Percentiles rank a stretch among this genome's conserved stretches.
phyloP scores from a whole-genome alignment of 2,113 vertebrate species.

The Eptatretus burgeri region DNA sequence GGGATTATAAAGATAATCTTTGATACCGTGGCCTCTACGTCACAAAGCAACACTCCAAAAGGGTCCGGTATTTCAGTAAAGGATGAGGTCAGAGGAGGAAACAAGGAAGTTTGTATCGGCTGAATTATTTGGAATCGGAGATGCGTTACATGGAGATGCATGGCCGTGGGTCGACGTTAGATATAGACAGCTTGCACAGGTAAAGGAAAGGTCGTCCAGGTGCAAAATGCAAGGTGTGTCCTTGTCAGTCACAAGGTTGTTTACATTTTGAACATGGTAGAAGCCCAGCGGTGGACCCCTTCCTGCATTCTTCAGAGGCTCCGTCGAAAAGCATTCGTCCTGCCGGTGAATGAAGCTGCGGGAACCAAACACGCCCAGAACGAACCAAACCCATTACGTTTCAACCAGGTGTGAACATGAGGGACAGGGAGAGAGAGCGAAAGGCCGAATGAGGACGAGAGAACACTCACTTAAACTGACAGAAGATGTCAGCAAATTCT shows the following conservation, averaged over 20 bases:
- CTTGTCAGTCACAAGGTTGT: conserved; percentile 10
- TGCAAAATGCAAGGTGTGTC: background rate
- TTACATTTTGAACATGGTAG: conserved; percentile 84
- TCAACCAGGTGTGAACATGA: too few species aligned
- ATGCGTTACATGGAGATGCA: too few species aligned
- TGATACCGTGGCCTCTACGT: too few species aligned
- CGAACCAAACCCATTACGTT: too few species aligned
- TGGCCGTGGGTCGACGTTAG: background rate
- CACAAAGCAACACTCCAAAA: too few species aligned
- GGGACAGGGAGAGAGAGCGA: too few species aligned
- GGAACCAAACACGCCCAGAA: background rate
- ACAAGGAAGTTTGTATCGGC: too few species aligned
- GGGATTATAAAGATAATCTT: too few species aligned
- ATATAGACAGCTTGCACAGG: background rate
- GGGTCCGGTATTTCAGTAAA: too few species aligned
- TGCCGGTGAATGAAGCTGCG: conserved; percentile 81
- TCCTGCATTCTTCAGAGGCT: conserved; percentile 80
- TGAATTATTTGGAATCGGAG: too few species aligned
- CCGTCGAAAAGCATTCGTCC: conserved; percentile 82
- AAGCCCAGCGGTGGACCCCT: conserved; percentile 71
- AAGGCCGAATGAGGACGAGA: too few species aligned
- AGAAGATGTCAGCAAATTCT: conserved; percentile 89
- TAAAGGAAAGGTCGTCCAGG: background rate
- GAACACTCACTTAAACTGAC: conserved; percentile 75
- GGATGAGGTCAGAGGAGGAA: too few species aligned